phyloP scores from a whole-genome alignment of 1,140 invertebrate genomes.

The Zaprionus africanus region DNA sequence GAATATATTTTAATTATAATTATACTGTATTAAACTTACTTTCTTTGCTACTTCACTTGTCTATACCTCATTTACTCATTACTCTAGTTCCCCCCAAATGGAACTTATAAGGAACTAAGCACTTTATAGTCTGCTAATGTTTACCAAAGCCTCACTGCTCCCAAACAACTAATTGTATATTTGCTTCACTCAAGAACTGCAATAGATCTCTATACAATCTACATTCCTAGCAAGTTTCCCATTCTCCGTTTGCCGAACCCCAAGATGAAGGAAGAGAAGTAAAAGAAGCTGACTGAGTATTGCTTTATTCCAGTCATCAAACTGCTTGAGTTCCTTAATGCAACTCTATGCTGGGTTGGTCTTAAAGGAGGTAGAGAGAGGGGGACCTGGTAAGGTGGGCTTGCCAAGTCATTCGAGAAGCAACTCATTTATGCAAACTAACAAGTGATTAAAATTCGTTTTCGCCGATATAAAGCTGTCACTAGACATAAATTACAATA shows the following conservation, averaged over 20 bases:
- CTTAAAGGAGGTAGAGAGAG: background rate
- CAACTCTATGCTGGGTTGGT: background rate
- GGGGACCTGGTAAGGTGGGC: background rate
- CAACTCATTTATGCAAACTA: conserved; percentile 82
- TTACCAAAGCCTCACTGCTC: background rate
- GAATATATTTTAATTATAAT: no score
- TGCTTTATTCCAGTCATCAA: conserved; percentile 1
- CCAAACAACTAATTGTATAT: no score
- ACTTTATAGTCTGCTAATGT: background rate
- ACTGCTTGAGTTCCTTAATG: background rate
- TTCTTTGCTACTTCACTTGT: no score
- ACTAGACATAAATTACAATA: conserved; percentile 83
- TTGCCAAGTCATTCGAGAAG: conserved; percentile 52
- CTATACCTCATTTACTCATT: no score
- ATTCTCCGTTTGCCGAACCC: no score
- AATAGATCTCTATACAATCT: background rate
- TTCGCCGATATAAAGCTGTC: conserved; percentile 81
- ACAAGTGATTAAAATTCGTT: conserved; percentile 81
- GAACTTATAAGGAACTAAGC: background rate
- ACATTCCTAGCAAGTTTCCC: background rate
- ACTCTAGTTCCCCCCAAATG: background rate
- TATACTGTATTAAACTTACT: no score
- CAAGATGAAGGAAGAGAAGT: background rate
- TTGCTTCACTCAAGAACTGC: no score
- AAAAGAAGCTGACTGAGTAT: background rate